These are phyloP conservation scores for Reticulitermes speratus DNA, from an alignment of 1,140 invertebrate genomes.

Conservation along the genomic window DNA sequence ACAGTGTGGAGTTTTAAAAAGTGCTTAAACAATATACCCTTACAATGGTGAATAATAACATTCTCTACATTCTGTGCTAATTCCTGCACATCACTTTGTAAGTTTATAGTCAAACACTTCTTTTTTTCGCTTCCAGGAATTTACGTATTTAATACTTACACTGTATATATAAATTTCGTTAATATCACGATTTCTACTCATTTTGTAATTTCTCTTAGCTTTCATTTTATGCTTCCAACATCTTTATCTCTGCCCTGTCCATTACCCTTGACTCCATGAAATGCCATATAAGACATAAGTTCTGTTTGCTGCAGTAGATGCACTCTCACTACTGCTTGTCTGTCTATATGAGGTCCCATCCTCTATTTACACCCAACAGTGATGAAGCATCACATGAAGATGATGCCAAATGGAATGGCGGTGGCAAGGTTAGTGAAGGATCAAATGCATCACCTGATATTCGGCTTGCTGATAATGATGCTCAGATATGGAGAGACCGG, in stretches of 20 bases:
- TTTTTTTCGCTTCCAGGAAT: not conserved
- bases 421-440: not conserved
- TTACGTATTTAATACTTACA: not conserved
- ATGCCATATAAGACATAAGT: not conserved
- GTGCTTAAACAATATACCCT: not conserved
- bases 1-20: not conserved
- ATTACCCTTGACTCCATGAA: not conserved
- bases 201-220: not conserved
- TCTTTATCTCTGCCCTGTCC: not conserved
- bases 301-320: not conserved
- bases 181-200: not conserved
- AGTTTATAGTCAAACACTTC: not conserved
- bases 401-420: slow-evolving; percentile 8
- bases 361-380: slow-evolving; percentile 29
- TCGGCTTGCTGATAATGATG: slow-evolving; percentile 3
- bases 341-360: slow-evolving; percentile 9
- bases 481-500: slow-evolving; percentile 3
- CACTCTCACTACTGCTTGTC: not conserved
- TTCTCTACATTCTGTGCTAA: not conserved
- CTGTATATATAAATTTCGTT: not conserved
- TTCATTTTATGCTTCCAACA: not conserved
- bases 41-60: not conserved
- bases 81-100: not conserved
- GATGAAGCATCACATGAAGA: slow-evolving; percentile 24
- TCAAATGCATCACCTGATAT: not conserved